phyloP scores from a whole-genome alignment of 2,888 invertebrate genomes.

The Acronicta aceris region DNA sequence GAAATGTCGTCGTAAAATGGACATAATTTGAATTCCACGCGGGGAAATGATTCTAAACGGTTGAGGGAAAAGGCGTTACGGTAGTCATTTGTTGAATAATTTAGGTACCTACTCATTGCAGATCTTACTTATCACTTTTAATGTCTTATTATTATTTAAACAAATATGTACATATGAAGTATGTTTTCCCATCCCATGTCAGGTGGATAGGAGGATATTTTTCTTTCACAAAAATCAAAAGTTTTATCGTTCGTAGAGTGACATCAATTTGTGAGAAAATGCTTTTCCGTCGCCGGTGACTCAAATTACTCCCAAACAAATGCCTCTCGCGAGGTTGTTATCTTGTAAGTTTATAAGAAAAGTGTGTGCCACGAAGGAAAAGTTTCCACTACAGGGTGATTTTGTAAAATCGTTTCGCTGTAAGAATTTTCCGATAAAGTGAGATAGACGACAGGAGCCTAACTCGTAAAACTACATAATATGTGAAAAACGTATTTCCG shows the following conservation, averaged over 20 bases:
- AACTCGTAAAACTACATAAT: constrained; percentile 20
- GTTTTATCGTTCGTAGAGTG: constrained; percentile 77
- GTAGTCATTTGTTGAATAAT: constrained; percentile 43
- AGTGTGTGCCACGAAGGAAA: constrained; percentile 63
- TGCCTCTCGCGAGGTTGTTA: constrained; percentile 78
- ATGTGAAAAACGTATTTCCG: constrained; percentile 40
- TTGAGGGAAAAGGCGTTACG: constrained; percentile 31
- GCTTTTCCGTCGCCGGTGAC: constrained; percentile 68
- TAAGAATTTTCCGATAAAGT: constrained; percentile 39
- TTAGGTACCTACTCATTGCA: no score
- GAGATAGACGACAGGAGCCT: constrained; percentile 22
- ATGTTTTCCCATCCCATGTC: constrained; percentile 7
- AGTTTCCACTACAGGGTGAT: constrained; percentile 57
- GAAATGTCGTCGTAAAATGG: constrained; percentile 33
- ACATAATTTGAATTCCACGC: constrained; percentile 40
- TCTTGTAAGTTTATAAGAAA: constrained; percentile 74
- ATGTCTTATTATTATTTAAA: constrained; percentile 10
- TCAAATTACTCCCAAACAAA: constrained; percentile 83
- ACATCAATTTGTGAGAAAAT: constrained; percentile 81
- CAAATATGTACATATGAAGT: constrained; percentile 3
- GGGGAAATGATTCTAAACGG: constrained; percentile 35
- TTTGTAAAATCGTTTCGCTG: constrained; percentile 51
- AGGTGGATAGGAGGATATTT: constrained; percentile 39
- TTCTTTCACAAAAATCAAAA: constrained; percentile 74
- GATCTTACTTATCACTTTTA: constrained; percentile 25